phyloP scores from a whole-genome alignment of 1,140 invertebrate species.

The Brachystomella parvula region DNA sequence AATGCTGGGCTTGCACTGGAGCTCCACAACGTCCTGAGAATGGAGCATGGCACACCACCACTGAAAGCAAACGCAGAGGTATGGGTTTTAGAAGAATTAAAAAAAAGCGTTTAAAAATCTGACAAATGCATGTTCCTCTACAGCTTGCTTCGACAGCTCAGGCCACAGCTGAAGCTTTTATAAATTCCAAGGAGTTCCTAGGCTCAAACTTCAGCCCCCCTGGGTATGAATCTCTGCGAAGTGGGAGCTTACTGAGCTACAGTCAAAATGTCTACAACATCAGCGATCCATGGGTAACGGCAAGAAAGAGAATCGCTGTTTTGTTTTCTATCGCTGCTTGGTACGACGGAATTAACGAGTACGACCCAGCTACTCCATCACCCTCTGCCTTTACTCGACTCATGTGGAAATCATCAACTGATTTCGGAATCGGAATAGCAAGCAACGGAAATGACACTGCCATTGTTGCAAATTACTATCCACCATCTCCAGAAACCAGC shows the following conservation, averaged over 20 bases:
- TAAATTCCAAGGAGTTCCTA: conserved; percentile 6
- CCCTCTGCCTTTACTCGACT: background rate
- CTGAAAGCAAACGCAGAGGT: background rate
- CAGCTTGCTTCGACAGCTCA: background rate
- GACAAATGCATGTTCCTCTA: background rate
- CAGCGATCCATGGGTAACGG: background rate
- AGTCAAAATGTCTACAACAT: background rate
- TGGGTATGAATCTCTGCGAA: too few relatives aligned
- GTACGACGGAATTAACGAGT: background rate
- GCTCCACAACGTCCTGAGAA: conserved; percentile 8
- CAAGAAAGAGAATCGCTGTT: background rate
- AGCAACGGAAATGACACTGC: conserved; percentile 10
- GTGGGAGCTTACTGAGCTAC: background rate
- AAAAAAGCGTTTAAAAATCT: background rate
- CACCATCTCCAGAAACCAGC: background rate
- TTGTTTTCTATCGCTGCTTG: background rate
- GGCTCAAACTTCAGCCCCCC: background rate
- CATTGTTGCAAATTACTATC: conserved; percentile 10
- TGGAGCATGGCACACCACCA: conserved; percentile 9
- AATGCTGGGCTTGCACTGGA: conserved; percentile 10
- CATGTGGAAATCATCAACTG: conserved; percentile 21
- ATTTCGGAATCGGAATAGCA: conserved; percentile 24
- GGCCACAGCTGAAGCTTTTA: conserved; percentile 2
- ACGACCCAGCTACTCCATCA: background rate
- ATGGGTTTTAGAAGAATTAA: too few relatives aligned